Evolutionary conservation across 2,113 vertebrate species (phyloP).

Genomic region (Pluvialis apricaria): DNA sequence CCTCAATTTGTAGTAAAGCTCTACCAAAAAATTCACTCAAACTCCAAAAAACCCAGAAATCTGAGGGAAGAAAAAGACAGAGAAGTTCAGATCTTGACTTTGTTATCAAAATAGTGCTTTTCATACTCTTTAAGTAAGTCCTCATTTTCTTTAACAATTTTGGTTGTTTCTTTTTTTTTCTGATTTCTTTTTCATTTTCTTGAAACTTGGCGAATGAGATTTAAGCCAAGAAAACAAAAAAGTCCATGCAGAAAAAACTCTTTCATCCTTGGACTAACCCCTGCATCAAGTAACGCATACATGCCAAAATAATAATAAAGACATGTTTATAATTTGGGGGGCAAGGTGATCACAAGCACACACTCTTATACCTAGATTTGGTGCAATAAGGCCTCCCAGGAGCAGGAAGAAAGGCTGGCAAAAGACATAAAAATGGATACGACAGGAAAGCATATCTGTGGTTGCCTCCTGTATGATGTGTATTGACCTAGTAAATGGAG

Average conservation of each 20-base stretch:
- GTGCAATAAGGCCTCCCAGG: not conserved
- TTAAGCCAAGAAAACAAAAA: not conserved
- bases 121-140: not conserved
- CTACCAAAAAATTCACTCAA: not conserved
- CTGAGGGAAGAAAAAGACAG: not conserved
- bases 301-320: not conserved
- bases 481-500: slow-evolving; percentile 62
- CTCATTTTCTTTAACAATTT: not conserved
- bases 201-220: not conserved
- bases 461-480: slow-evolving; percentile 4
- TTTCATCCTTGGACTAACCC: not conserved
- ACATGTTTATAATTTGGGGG: not conserved
- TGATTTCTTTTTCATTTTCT: not conserved
- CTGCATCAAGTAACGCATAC: not conserved
- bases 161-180: not conserved
- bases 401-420: not conserved
- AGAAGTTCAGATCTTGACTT: not conserved
- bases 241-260: not conserved
- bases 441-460: slow-evolving; percentile 16
- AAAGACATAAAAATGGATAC: slow-evolving; percentile 1
- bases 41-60: not conserved
- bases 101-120: not conserved
- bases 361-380: not conserved
- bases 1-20: not conserved
- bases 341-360: not conserved